Conservation (phyloP, 2,888 invertebrate genomes). For the Hermaeophaga mercurialis region DNA sequence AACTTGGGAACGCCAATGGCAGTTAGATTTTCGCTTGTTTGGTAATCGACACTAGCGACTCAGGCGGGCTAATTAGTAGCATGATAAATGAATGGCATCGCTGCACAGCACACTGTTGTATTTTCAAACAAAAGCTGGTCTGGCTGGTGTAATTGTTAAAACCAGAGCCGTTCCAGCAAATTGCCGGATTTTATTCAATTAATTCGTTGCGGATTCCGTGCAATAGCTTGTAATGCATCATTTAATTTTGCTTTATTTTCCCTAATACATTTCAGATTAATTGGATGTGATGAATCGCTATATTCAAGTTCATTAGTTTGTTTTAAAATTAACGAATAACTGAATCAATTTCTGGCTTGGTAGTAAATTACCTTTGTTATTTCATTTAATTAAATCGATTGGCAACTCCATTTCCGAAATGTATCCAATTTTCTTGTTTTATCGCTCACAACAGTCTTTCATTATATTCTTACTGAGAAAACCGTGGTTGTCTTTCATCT, state of each 20-base stretch:
- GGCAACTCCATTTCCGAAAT: conserved; percentile 1
- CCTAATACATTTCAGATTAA: conserved; percentile 37
- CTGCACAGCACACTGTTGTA: conserved; percentile 31
- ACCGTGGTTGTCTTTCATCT: no score
- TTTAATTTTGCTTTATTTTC: conserved; percentile 38
- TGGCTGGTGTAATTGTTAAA: conserved; percentile 38
- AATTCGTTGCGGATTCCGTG: conserved; percentile 40
- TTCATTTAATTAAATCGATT: conserved; percentile 4
- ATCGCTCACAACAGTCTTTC: no score
- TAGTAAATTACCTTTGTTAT: conserved; percentile 10
- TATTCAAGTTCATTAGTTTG: conserved; percentile 33
- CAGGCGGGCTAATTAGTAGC: conserved; percentile 38
- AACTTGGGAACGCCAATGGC: conserved; percentile 19
- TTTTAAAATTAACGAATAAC: conserved; percentile 28
- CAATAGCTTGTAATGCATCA: conserved; percentile 38
- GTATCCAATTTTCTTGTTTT: no score
- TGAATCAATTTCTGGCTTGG: conserved; percentile 15
- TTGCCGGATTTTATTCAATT: conserved; percentile 43
- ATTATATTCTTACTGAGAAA: no score
- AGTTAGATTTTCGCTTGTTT: conserved; percentile 34
- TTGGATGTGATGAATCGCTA: conserved; percentile 32
- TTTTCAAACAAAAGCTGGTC: conserved; percentile 37
- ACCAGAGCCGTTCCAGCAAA: conserved; percentile 40
- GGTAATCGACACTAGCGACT: conserved; percentile 38
- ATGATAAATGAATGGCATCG: conserved; percentile 38